Evolutionary conservation across 1,140 invertebrate species (phyloP).

Genomic region (Hormaphis cornu): DNA sequence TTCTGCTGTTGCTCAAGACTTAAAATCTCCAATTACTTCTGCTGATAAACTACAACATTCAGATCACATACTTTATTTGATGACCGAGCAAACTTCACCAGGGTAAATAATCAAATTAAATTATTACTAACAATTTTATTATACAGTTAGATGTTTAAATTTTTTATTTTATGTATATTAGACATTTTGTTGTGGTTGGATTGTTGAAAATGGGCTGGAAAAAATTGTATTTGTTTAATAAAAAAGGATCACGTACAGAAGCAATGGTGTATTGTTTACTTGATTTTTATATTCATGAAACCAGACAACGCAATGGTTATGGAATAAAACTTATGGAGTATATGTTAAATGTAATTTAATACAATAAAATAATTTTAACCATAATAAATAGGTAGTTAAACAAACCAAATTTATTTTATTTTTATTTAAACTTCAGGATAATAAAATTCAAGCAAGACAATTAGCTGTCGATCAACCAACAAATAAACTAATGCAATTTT

Average conservation of each 20-base stretch:
- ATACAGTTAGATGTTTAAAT: slow-evolving; percentile 36
- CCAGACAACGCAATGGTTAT: slow-evolving; percentile 63
- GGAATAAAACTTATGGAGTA: slow-evolving; percentile 67
- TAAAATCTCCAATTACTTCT: slow-evolving; percentile 60
- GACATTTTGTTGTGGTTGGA: slow-evolving; percentile 59
- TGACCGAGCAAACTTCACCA: slow-evolving; percentile 48
- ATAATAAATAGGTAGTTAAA: neutral
- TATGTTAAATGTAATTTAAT: slow-evolving; percentile 54
- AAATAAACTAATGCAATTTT: slow-evolving; percentile 71
- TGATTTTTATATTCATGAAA: slow-evolving; percentile 79
- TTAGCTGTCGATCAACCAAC: slow-evolving; percentile 85
- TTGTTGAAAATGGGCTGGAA: slow-evolving; percentile 76
- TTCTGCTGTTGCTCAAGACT: slow-evolving; percentile 63
- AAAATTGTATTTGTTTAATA: slow-evolving; percentile 72
- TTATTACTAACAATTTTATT: neutral
- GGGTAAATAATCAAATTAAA: neutral
- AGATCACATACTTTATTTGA: slow-evolving; percentile 57
- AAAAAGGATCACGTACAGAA: slow-evolving; percentile 56
- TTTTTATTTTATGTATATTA: slow-evolving; percentile 34
- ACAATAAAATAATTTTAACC: slow-evolving; percentile 38
- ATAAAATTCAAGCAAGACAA: slow-evolving; percentile 57
- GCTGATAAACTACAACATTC: slow-evolving; percentile 56
- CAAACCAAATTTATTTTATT: neutral
- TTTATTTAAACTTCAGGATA: slow-evolving; percentile 47
- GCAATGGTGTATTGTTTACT: slow-evolving; percentile 67